Evolutionary conservation across 2,888 invertebrate genomes (phyloP).

Genomic region (Athalia cordata): DNA sequence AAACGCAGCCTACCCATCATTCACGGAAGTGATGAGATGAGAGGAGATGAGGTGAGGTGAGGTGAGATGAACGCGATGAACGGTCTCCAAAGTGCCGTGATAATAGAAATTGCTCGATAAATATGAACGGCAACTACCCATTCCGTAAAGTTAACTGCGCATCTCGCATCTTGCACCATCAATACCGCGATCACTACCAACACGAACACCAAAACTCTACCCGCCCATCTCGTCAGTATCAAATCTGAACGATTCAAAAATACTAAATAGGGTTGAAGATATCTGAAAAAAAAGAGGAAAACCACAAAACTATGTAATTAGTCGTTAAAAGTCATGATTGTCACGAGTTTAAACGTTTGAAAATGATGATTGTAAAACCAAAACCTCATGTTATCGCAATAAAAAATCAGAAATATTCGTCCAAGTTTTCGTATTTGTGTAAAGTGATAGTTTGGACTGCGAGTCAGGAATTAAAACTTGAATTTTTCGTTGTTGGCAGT

Average conservation of each 20-base stretch:
- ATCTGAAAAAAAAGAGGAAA: not conserved
- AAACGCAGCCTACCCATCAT: not conserved
- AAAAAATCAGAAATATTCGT: too few species aligned
- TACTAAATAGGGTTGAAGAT: not conserved
- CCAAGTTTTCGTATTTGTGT: too few species aligned
- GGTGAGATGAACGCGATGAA: conserved; percentile 24
- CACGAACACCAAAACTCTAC: too few species aligned
- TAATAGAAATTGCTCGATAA: conserved; percentile 46
- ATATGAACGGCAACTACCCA: conserved; percentile 42
- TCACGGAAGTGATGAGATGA: conserved; percentile 22
- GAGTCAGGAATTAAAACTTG: too few species aligned
- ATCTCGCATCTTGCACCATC: not conserved
- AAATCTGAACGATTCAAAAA: conserved; percentile 6
- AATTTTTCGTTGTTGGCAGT: too few species aligned
- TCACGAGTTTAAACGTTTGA: too few species aligned
- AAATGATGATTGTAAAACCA: too few species aligned
- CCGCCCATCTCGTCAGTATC: conserved; percentile 21
- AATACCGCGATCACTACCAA: not conserved
- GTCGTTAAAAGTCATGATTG: too few species aligned
- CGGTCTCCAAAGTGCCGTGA: conserved; percentile 41
- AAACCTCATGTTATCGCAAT: too few species aligned
- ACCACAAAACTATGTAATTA: not conserved
- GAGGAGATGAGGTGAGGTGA: conserved; percentile 23
- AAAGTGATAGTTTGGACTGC: too few species aligned
- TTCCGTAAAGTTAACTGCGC: conserved; percentile 37